phyloP scores from a whole-genome alignment of 1,140 invertebrate species.

The Himalopsyche phryganea region DNA sequence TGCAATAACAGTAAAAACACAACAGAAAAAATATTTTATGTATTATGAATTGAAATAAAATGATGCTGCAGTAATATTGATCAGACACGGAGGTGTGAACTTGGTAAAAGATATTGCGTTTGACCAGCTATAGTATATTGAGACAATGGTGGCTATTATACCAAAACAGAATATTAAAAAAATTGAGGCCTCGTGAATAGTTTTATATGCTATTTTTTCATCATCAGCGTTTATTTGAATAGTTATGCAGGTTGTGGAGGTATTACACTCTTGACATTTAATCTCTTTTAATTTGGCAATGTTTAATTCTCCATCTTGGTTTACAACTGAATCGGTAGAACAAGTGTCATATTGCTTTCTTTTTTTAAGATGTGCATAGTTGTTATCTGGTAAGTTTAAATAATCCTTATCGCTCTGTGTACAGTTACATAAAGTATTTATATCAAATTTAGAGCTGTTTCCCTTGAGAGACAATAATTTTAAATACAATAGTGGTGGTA shows the following conservation, averaged over 20 bases:
- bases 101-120: constrained; percentile 57
- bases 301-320: neutral
- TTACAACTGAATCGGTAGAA: neutral
- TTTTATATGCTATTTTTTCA: too few species aligned
- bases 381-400: constrained; percentile 24
- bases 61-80: constrained; percentile 52
- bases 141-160: constrained; percentile 53
- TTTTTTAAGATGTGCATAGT: constrained; percentile 21
- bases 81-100: constrained; percentile 62
- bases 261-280: constrained; percentile 37
- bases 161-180: constrained; percentile 54
- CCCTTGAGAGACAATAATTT: constrained; percentile 52
- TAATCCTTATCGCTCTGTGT: neutral
- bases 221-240: constrained; percentile 41
- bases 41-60: too few species aligned
- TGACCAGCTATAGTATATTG: constrained; percentile 60
- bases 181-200: too few species aligned
- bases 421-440: constrained; percentile 37
- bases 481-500: constrained; percentile 80
- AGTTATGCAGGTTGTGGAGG: constrained; percentile 35
- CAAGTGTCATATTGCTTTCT: neutral
- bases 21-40: too few species aligned
- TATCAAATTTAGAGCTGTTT: constrained; percentile 28
- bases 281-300: constrained; percentile 38
- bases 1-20: too few species aligned